Evolutionary conservation across 2,113 vertebrate species (phyloP), one percentile per base, ranked within the genome.

Genomic region (human): DNA sequence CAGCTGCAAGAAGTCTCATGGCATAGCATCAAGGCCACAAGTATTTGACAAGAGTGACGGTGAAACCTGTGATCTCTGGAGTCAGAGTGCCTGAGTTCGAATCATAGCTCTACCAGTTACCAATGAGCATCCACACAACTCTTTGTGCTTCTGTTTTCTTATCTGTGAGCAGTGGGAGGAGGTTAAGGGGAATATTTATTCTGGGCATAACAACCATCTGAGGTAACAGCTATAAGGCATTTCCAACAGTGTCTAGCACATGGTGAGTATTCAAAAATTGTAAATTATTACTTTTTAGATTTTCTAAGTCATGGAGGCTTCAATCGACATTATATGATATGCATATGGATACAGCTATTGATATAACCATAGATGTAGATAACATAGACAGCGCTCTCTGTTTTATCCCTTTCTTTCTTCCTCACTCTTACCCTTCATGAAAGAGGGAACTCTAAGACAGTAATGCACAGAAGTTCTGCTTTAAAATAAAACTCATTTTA

Each of bases 201-300:
- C 30, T 55, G 64, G 5, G 4, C 30, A 48, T 7, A 30, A 70
- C 9, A 17, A 8, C 48, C 6, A 23, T 16, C 10, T 6, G 22
- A 72, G 22, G 7, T 50, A 45, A 48, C 1, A 48, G 52, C 20
- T 1, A 0, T 11, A 2, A 5, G 14, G 4, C 17, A 40, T 80
- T 92, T 82, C 7, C 3, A 40, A 40, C 22, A 52, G 30, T 27
- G 16, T 48, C 27, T 50, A 32, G 38, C 6, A 38, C n/a, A 13
- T 30, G 11, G 8, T 25, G 7, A 55, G 5, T 78, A 20, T 10
- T 48, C 85, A 68, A 76, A 83, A 76, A 70, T 20, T 93, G 52
- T 59, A 45, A 73, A 32, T n/a, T 30, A 48, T 64, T 55, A 64
- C 20, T 35, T 38, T 45, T 18, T 12, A 40, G 55, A 27, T 73